These are phyloP conservation scores for Orchesellides sinensis DNA, from an alignment of 2,888 invertebrate genomes.

Conservation along the genomic window DNA sequence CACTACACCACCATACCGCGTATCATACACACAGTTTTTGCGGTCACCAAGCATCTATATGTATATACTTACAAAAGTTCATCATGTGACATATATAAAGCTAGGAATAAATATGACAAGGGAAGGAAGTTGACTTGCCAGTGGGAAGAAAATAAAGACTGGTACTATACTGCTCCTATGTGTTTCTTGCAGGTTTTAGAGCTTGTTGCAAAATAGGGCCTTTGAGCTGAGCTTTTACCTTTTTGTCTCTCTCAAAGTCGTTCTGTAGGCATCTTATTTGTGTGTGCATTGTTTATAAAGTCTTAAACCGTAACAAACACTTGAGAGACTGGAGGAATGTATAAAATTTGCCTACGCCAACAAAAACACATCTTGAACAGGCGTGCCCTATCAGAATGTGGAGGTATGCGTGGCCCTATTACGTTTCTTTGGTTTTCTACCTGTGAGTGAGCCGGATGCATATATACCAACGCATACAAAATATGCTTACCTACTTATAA, in stretches of 20 bases:
- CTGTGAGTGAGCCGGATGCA: too few relatives aligned
- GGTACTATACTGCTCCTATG: background rate
- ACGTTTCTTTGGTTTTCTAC: too few relatives aligned
- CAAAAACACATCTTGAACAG: too few relatives aligned
- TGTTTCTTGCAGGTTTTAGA: background rate
- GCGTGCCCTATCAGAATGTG: too few relatives aligned
- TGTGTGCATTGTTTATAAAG: conserved; percentile 56
- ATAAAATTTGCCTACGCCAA: too few relatives aligned
- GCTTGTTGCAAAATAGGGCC: conserved; percentile 16
- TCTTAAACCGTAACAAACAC: conserved; percentile 47
- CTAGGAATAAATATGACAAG: background rate
- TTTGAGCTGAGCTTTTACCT: conserved; percentile 35
- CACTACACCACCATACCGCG: too few relatives aligned
- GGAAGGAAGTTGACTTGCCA: background rate
- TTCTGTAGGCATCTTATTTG: conserved; percentile 10
- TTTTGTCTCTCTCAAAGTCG: conserved; percentile 51
- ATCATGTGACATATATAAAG: background rate
- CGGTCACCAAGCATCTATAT: background rate
- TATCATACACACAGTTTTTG: too few relatives aligned
- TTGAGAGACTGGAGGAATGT: too few relatives aligned
- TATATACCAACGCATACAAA: too few relatives aligned
- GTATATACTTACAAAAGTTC: background rate
- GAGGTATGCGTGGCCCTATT: too few relatives aligned
- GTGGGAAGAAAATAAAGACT: background rate
- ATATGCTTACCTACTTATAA: too few relatives aligned